Evolutionary conservation across 2,797 vertebrate genomes (phyloP), one percentile per base, ranked within the genome.

Genomic region (Yasuhikotakia modesta): DNA sequence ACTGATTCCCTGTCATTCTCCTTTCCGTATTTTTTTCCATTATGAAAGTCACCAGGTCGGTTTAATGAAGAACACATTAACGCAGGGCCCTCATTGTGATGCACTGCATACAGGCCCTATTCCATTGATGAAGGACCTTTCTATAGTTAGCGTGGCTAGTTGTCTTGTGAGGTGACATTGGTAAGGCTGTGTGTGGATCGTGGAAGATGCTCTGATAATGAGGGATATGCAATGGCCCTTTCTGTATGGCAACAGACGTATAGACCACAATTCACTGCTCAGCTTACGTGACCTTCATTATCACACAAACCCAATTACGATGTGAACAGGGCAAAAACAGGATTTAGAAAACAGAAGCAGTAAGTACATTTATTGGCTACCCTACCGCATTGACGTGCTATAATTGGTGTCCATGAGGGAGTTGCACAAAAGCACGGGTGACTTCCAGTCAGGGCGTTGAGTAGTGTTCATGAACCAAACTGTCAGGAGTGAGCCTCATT

Each of bases 1-100:
- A 91, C 88, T 89, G 89, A 91, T 90, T 85, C 84, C 70, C 85
- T 88, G 88, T 88, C 89, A 91, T 87, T 88, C 88, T 81, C 84
- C 87, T 87, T 90, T 61, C 85, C 81, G 81, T 88, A 84, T 82
- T 86, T 83, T 87, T 67, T 82, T 83, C 81, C 85, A 46, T 68
- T 48, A 11, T 1, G 2, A 90, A 55, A 11, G 19, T 61, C 55
- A 35, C 14, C 30, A 66, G 24, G 17, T 50, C 0, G n/a, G 19
- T 24, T 69, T 79, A 90, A 90, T 90, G 88, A 88, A 84, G 79
- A 87, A 84, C 79, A 79, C 83, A 84, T 87, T 80, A 85, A 72
- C 27, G 69, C 79, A 82, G 63, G 76, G 73, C 85, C 83, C 82
- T 88, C 86, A 83, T 77, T 78, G 78, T 84, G 85, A 81, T 80